Base-by-base conservation (phyloP, 2,888 invertebrate genomes). In the Epirrita christyi region DNA sequence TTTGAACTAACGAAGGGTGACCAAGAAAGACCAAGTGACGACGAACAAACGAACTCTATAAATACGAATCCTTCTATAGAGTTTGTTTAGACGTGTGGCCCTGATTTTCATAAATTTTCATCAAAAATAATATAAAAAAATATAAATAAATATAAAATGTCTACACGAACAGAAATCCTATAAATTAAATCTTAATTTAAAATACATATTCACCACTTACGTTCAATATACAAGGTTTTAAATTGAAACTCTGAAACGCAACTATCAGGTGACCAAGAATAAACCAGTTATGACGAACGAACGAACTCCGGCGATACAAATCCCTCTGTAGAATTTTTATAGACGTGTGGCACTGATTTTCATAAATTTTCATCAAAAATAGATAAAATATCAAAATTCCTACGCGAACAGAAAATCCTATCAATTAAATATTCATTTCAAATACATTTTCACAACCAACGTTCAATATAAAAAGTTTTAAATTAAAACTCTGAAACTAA, bases 381-480 rank as follows among this genome's bases (percentile, higher is more conserved):
- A 46, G 10, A 47, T 34, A 11, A n/a, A 34, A 9, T 13, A 46
- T 21, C 8, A 43, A 28, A 9, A 13, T 9, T 9, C 11, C 8
- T 38, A 38, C 6, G 6, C 28, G 0, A 37, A 37, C 15, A 10
- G 10, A 34, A 42, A 2, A 21, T 4, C 21, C 21, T 29, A 40
- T 14, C 7, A 40, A 48, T 41, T 41, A 41, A 32, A 52, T 45
- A 55, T 53, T 43, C 21, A 55, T 59, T 51, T 51, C 27, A 55
- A 59, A 47, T 51, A 34, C 32, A 10, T 48, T 47, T 46, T 46
- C 28, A 4, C 36, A 48, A 13, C 36, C n/a, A 42, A n/a, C 38
- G 47, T 59, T 55, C 55, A 59, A 59, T 59, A 59, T 55, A 52
- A 43, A 55, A 59, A 55, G 55, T 59, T 59, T 59, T 51, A 59